phyloP scores from a whole-genome alignment of 64 coral and sea anemone species.

The Astreopora myriophthalma region DNA sequence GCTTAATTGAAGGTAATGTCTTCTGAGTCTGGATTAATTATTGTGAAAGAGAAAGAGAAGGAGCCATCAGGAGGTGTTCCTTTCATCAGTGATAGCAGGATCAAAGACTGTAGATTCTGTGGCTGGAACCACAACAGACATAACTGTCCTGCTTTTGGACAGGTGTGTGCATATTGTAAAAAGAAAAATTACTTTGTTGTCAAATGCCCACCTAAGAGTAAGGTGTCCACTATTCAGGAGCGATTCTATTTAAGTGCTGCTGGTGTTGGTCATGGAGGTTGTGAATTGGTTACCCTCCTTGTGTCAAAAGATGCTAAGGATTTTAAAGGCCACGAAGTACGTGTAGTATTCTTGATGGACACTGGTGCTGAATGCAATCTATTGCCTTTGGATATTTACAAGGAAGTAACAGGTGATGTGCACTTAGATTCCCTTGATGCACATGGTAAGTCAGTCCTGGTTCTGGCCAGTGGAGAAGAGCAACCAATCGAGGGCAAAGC shows the following conservation, averaged over 20 bases:
- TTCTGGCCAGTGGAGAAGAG: conserved; percentile 29
- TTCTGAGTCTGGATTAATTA: too few relatives aligned
- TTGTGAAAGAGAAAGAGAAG: too few relatives aligned
- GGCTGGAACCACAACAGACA: too few relatives aligned
- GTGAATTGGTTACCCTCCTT: conserved; percentile 36
- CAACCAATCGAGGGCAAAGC: conserved; percentile 39
- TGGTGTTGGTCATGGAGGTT: background rate
- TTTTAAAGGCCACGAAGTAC: background rate
- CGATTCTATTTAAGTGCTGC: background rate
- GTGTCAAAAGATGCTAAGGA: background rate
- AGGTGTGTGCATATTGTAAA: too few relatives aligned
- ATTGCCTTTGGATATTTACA: conserved; percentile 43
- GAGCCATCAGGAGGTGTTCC: too few relatives aligned
- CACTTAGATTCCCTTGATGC: conserved; percentile 9
- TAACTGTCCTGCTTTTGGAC: too few relatives aligned
- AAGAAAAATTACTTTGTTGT: too few relatives aligned
- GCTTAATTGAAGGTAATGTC: too few relatives aligned
- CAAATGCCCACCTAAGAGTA: too few relatives aligned
- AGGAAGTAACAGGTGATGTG: background rate
- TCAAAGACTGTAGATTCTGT: too few relatives aligned
- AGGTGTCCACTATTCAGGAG: background rate
- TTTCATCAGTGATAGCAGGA: too few relatives aligned
- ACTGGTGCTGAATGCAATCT: conserved; percentile 41
- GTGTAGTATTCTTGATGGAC: background rate
- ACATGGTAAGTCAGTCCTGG: background rate